Evolutionary conservation across 2,888 invertebrate species (phyloP).

Genomic region (Epistrophe grossulariae): DNA sequence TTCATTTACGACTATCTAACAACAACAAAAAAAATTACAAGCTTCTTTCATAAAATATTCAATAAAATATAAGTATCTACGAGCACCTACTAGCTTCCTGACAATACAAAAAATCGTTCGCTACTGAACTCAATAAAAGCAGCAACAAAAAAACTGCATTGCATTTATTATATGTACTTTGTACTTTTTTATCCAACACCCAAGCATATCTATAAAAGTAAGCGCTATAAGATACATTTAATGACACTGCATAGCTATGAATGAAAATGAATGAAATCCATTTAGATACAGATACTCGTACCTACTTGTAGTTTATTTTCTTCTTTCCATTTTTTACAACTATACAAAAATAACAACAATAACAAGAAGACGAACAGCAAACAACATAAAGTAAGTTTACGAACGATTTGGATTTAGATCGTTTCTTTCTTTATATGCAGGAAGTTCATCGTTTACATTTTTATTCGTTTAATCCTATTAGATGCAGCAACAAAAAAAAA

Average conservation of each 20-base stretch:
- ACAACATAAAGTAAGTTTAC: constrained; percentile 1
- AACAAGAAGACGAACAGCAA: background rate
- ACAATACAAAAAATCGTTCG: background rate
- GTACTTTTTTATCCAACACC: constrained; percentile 6
- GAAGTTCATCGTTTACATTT: constrained; percentile 66
- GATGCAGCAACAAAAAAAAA: constrained; percentile 28
- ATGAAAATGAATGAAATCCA: constrained; percentile 71
- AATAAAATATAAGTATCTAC: background rate
- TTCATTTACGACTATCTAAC: background rate
- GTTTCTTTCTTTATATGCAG: constrained; percentile 46
- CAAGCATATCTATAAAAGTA: constrained; percentile 6
- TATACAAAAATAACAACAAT: constrained; percentile 28
- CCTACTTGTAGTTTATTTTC: constrained; percentile 1
- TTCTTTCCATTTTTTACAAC: constrained; percentile 26
- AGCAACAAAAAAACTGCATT: constrained; percentile 27
- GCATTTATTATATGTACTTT: background rate
- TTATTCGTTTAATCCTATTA: constrained; percentile 61
- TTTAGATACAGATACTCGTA: constrained; percentile 33
- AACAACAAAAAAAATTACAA: background rate
- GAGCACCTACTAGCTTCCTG: background rate
- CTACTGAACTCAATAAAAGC: background rate
- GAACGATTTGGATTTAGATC: constrained; percentile 13
- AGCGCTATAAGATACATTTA: constrained; percentile 38
- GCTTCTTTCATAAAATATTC: constrained; percentile 20
- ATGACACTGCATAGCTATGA: constrained; percentile 45